phyloP scores from a whole-genome alignment of 2,888 invertebrate genomes.

The Altica lythri region DNA sequence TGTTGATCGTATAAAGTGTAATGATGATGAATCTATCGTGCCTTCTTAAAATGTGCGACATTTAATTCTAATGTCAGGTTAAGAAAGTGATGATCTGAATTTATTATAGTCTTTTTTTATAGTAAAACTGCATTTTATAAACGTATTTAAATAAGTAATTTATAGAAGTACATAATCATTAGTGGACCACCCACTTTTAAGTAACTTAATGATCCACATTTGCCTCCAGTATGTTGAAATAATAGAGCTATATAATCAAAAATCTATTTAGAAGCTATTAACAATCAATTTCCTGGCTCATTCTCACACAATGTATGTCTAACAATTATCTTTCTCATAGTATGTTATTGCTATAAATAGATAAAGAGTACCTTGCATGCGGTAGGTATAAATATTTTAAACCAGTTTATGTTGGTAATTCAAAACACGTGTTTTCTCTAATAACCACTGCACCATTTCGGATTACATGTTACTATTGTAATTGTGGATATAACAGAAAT shows the following conservation, averaged over 20 bases:
- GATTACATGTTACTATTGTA: constrained; percentile 3
- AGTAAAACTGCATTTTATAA: too few species aligned
- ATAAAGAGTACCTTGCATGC: constrained; percentile 2
- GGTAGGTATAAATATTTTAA: constrained; percentile 21
- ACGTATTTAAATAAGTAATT: too few species aligned
- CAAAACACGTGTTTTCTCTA: constrained; percentile 5
- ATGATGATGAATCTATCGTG: too few species aligned
- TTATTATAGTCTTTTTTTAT: too few species aligned
- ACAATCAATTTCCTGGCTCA: constrained; percentile 15
- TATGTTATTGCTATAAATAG: constrained; percentile 13
- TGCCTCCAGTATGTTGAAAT: background rate
- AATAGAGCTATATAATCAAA: constrained; percentile 7
- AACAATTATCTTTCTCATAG: constrained; percentile 14
- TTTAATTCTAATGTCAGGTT: too few species aligned
- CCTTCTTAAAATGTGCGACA: too few species aligned
- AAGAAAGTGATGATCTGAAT: too few species aligned
- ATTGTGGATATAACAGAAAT: background rate
- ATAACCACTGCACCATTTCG: constrained; percentile 3
- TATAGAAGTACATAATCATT: too few species aligned
- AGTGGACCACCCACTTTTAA: background rate
- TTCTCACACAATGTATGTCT: constrained; percentile 7
- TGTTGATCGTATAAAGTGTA: too few species aligned
- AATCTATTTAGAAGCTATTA: constrained; percentile 16
- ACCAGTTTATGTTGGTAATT: constrained; percentile 11
- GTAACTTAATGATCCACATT: background rate